A percentile compares a stretch with the other conserved stretches of the same genome.
Evolutionary conservation across 1,140 invertebrate genomes (phyloP).

Genomic region (Drosophila kepulauana): DNA sequence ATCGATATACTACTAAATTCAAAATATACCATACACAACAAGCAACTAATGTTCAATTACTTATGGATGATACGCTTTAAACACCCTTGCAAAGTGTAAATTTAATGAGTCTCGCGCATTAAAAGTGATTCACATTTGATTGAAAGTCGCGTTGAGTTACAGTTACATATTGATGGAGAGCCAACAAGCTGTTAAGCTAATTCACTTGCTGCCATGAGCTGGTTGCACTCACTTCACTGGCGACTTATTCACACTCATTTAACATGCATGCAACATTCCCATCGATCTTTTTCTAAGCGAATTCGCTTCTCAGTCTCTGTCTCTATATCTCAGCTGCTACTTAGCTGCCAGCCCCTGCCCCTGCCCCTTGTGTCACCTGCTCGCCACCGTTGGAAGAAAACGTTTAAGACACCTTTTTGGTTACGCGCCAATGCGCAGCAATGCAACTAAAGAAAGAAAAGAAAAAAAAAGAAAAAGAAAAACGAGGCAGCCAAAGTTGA

Average conservation of each 20-base stretch:
- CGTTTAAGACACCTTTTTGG: constrained; percentile 80
- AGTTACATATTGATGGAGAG: background rate
- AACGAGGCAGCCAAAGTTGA: no score
- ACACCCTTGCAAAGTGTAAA: background rate
- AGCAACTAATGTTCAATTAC: background rate
- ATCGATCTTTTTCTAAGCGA: constrained; percentile 46
- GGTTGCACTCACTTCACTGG: constrained; percentile 3
- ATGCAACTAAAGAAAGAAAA: constrained; percentile 34
- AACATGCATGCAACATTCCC: constrained; percentile 41
- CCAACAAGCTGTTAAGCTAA: constrained; percentile 28
- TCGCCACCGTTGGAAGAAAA: constrained; percentile 42
- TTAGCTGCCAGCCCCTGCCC: constrained; percentile 17
- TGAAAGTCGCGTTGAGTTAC: background rate
- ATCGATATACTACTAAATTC: no score
- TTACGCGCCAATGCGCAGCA: constrained; percentile 62
- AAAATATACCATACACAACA: no score
- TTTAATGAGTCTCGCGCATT: background rate
- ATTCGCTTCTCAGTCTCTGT: background rate
- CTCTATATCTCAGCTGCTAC: background rate
- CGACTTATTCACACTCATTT: constrained; percentile 46
- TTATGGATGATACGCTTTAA: background rate
- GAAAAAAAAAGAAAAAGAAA: no score
- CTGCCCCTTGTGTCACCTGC: background rate
- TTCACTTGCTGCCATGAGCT: constrained; percentile 18
- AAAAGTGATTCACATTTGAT: background rate